phyloP scores from a whole-genome alignment of 2,113 vertebrate genomes.

The Ictalurus furcatus region DNA sequence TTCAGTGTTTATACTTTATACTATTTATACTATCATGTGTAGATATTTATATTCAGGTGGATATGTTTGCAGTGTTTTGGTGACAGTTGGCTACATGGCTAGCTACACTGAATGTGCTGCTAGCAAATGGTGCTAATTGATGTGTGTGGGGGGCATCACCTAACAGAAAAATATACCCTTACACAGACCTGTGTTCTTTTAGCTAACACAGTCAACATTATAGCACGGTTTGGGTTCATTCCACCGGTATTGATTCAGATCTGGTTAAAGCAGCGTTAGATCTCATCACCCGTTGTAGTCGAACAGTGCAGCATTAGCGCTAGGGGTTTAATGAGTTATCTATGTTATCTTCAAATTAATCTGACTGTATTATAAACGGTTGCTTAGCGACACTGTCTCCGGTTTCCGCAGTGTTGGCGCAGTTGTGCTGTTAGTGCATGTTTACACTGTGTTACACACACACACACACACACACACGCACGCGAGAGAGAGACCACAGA shows the following conservation, averaged over 20 bases:
- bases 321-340: not conserved
- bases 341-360: not conserved
- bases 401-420: conserved; percentile 48
- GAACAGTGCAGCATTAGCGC: not conserved
- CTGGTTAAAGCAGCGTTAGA: not conserved
- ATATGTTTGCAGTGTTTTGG: not conserved
- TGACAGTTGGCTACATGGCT: not conserved
- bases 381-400: conserved; percentile 10
- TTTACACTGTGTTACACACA: not conserved
- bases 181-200: not conserved
- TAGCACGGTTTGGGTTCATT: not conserved
- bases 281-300: no score
- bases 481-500: not conserved
- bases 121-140: not conserved
- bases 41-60: not conserved
- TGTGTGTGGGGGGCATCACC: no score
- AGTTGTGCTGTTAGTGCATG: conserved; percentile 15
- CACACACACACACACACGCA: no score
- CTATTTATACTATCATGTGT: not conserved
- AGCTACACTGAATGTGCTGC: conserved; percentile 6
- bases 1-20: not conserved
- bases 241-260: not conserved
- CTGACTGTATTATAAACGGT: not conserved
- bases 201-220: no score
- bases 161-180: not conserved